Percentiles rank a stretch among this genome's conserved stretches.
Evolutionary conservation across 2,888 invertebrate species (phyloP).

Genomic region (Atrina japonica): DNA sequence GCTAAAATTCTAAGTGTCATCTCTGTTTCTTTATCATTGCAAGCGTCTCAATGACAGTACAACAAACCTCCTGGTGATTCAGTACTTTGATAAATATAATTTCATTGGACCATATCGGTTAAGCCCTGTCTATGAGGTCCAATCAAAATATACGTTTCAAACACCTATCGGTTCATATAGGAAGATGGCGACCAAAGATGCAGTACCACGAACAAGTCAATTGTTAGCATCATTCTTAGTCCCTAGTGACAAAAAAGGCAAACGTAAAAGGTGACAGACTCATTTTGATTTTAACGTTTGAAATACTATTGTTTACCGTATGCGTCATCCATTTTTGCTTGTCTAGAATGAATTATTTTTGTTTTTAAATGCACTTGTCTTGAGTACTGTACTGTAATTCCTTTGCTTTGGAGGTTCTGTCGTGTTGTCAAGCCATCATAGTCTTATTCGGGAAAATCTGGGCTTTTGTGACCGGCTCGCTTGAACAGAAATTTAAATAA

Average conservation of each 20-base stretch:
- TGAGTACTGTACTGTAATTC: too few relatives aligned
- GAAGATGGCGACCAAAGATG: slow-evolving; percentile 9
- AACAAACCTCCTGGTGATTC: too few relatives aligned
- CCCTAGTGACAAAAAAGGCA: background rate
- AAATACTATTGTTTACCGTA: too few relatives aligned
- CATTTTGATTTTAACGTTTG: too few relatives aligned
- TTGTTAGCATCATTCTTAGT: slow-evolving; percentile 13
- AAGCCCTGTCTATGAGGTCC: slow-evolving; percentile 1
- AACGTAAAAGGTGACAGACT: slow-evolving; percentile 11
- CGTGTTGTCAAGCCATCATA: too few relatives aligned
- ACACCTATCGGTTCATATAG: background rate
- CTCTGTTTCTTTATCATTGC: slow-evolving; percentile 22
- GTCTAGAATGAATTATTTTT: too few relatives aligned
- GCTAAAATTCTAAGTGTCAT: slow-evolving; percentile 31
- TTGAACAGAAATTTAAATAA: too few relatives aligned
- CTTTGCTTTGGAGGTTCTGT: too few relatives aligned
- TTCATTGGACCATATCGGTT: slow-evolving; percentile 5
- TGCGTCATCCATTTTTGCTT: too few relatives aligned
- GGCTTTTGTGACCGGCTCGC: too few relatives aligned
- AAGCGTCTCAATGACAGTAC: slow-evolving; percentile 19
- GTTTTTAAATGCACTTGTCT: too few relatives aligned
- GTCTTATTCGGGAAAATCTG: too few relatives aligned
- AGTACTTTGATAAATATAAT: background rate
- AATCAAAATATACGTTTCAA: slow-evolving; percentile 3
- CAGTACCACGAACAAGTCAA: slow-evolving; percentile 3